Evolutionary conservation across 2,888 invertebrate species (phyloP).

Genomic region (Dascillus cervinus): DNA sequence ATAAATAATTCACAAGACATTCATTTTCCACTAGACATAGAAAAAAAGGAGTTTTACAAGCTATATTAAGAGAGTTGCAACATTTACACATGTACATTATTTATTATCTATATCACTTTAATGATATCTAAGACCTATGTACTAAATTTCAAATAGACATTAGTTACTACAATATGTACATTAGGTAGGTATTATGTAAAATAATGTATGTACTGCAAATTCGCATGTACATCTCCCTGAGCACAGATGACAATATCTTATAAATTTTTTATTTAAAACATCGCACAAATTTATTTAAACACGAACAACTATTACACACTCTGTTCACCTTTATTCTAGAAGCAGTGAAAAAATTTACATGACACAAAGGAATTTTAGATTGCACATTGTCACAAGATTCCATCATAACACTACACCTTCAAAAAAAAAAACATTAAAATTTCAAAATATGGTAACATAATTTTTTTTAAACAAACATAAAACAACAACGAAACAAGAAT

Average conservation of each 20-base stretch:
- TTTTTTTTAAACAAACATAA: no score
- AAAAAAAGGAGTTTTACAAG: conserved; percentile 15
- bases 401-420: no score
- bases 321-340: no score
- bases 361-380: no score
- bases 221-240: conserved; percentile 15
- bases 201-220: conserved; percentile 10
- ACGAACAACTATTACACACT: no score
- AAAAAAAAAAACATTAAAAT: no score
- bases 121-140: conserved; percentile 9
- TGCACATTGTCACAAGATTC: no score
- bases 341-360: no score
- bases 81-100: conserved; percentile 11
- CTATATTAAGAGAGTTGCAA: conserved; percentile 13
- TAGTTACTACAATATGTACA: conserved; percentile 14
- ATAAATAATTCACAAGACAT: conserved; percentile 27
- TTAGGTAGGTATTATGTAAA: conserved; percentile 9
- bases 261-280: no score
- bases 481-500: no score
- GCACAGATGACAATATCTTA: conserved; percentile 15
- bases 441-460: no score
- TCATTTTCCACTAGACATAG: conserved; percentile 12
- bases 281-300: no score
- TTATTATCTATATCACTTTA: conserved; percentile 9
- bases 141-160: conserved; percentile 7